Percentiles rank a stretch among this genome's conserved stretches.
Conservation (phyloP, 1,140 invertebrate genomes). For the Rhysida immarginata region DNA sequence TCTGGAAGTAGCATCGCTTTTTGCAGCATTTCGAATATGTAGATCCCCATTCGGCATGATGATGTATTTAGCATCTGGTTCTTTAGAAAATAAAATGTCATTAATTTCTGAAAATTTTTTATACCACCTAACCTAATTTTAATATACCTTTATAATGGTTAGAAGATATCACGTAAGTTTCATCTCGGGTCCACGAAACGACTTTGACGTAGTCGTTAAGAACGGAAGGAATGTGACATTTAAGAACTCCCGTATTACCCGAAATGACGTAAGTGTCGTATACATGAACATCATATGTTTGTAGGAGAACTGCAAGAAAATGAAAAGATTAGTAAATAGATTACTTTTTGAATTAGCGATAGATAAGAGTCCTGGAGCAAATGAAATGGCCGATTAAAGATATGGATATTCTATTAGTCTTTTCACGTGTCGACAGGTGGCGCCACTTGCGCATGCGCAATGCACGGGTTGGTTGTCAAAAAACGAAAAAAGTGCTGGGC, state of each 20-base stretch:
- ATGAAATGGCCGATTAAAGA: background rate
- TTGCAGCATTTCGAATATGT: constrained; percentile 80
- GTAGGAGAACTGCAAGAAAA: constrained; percentile 8
- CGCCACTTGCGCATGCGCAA: no score
- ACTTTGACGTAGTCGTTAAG: background rate
- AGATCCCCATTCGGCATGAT: constrained; percentile 83
- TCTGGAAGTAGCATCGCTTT: constrained; percentile 59
- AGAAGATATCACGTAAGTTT: no score
- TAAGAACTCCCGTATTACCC: constrained; percentile 28
- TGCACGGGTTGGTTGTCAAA: no score
- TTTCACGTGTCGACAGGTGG: no score
- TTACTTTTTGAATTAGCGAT: no score
- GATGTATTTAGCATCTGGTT: constrained; percentile 65
- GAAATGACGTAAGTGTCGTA: constrained; percentile 25
- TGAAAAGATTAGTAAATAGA: background rate
- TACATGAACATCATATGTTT: constrained; percentile 24
- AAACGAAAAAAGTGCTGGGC: no score
- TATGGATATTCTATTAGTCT: no score
- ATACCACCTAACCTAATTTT: no score
- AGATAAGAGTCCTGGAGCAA: background rate
- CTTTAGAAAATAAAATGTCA: background rate
- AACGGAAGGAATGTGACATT: constrained; percentile 21
- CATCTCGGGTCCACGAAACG: background rate
- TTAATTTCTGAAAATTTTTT: background rate
- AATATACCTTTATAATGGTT: no score